Base-by-base conservation (phyloP, 2,888 invertebrate genomes). In the Dastarcus helophoroides region DNA sequence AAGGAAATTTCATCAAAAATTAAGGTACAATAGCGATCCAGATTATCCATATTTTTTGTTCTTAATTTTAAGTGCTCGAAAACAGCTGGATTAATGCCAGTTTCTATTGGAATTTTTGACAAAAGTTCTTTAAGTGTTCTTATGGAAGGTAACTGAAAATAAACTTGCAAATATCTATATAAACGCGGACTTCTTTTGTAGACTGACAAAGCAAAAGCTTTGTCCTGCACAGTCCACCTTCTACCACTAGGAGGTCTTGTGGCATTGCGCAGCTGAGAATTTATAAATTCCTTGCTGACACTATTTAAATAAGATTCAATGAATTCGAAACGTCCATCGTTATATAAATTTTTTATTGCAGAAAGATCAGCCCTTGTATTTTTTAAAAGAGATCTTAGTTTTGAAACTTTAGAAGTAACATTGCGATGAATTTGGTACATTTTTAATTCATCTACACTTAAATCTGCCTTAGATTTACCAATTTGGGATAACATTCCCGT, bases 1-100 rank as follows among this genome's bases (percentile, higher is more conserved):
- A 45, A 22, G 14, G 38, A 26, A n/a, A 45, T 35, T 35, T 46
- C 41, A 32, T 46, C 46, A 23, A 44, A 45, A 27, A 42, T 40
- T 21, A 46, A n/a, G 10, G 38, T 24, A 27, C 39, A 41, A 26
- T 35, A 29, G 5, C 29, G 21, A 28, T 44, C 38, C 12, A 40
- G 34, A 13, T 36, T 26, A 22, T 37, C 24, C 40, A 44, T 41
- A 7, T 30, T 13, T 8, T 31, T 24, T 6, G 33, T 33, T 26
- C 31, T 15, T 13, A 26, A 14, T 31, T 38, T 29, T 9, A 43
- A 27, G 23, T 38, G 27, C 22, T 39, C 24, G 5, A 41, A 10
- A 22, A 45, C 26, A 8, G 31, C 28, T n/a, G 28, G 14, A 29
- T 38, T 41, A 6, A 43, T 29, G 1, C 44, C 43, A 12, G 34